Base-by-base conservation (phyloP, 2,113 vertebrate genomes). In the Cynopterus brachyotis region DNA sequence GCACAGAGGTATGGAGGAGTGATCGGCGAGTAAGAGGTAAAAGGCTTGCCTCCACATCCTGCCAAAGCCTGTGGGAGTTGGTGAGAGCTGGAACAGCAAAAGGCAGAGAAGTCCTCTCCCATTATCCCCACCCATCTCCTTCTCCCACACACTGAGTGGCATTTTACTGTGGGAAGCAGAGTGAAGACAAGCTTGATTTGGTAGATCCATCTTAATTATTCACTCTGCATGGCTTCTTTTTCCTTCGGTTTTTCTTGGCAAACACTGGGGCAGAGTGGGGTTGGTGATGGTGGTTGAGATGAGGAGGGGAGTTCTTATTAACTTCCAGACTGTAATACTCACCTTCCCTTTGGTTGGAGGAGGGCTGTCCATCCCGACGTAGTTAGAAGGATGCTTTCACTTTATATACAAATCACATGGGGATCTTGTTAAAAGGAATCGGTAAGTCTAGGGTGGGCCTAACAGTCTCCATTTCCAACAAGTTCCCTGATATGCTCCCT, bases 131-230 rank as follows among this genome's bases (percentile, higher is more conserved):
- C 50, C 42, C 30, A 59, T 0, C 90, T 85, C n/a, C 24, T 40
- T 28, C 89, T 69, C 89, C 90, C 90, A 96, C 85, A 82, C 72
- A 28, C 89, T 32, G 9, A 55, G 72, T 95, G 95, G 78, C 96
- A 83, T 96, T 91, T 94, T 87, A 10, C 89, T 28, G 42, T 94
- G 73, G 73, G 89, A 86, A 95, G 57, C 85, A 66, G 66, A 88
- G 62, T 60, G 69, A 64, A 82, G 78, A 91, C 42, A 47, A 62
- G 47, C 92, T 95, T 73, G 85, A 55, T 86, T 73, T 75, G 78
- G 82, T 96, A 81, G 95, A 47, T 66, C 59, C 73, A 9, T 66
- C 79, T 66, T 94, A n/a, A 86, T 78, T 73, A 60, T 75, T 94
- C 80, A 87, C 66, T 91, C 78, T 16, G 40, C 12, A 9, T 45